Conservation (phyloP, 2,797 vertebrate species). For the Gobio occitaniae region DNA sequence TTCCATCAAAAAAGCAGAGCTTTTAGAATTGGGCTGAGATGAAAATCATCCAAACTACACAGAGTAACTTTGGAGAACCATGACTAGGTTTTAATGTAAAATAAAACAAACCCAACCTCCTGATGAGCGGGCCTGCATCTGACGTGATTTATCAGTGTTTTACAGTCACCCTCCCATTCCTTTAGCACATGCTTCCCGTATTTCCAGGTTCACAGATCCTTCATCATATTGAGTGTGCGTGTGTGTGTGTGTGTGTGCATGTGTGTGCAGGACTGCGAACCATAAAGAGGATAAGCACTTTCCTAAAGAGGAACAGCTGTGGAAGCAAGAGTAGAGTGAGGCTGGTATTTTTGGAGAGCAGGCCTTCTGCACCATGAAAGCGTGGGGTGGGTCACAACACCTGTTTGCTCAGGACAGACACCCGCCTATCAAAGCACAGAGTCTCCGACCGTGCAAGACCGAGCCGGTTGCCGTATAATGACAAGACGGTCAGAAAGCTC, state of each 20-base stretch:
- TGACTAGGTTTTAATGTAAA: neutral
- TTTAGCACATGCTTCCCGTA: slow-evolving; percentile 4
- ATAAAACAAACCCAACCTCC: slow-evolving; percentile 2
- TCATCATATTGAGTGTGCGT: slow-evolving; percentile 3
- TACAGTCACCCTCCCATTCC: neutral
- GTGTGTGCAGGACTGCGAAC: too few relatives aligned
- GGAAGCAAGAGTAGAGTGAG: slow-evolving; percentile 40
- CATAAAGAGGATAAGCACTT: slow-evolving; percentile 53
- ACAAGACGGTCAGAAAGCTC: slow-evolving; percentile 30
- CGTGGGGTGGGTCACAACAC: slow-evolving; percentile 59
- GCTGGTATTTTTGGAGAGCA: slow-evolving; percentile 61
- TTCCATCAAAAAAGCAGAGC: neutral
- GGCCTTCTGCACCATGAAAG: slow-evolving; percentile 57
- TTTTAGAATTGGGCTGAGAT: slow-evolving; percentile 15
- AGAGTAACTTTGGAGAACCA: neutral
- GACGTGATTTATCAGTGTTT: slow-evolving; percentile 14
- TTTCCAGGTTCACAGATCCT: slow-evolving; percentile 34
- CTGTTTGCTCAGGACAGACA: slow-evolving; percentile 63
- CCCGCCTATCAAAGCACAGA: slow-evolving; percentile 53
- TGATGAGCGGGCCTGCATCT: neutral
- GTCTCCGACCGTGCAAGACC: slow-evolving; percentile 34
- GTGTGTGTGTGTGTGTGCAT: neutral
- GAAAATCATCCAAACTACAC: slow-evolving; percentile 13
- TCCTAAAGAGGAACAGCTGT: slow-evolving; percentile 63
- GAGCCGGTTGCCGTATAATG: slow-evolving; percentile 41